Base-by-base conservation (phyloP, 2,888 invertebrate species). In the Lepidochrysops patricia region DNA sequence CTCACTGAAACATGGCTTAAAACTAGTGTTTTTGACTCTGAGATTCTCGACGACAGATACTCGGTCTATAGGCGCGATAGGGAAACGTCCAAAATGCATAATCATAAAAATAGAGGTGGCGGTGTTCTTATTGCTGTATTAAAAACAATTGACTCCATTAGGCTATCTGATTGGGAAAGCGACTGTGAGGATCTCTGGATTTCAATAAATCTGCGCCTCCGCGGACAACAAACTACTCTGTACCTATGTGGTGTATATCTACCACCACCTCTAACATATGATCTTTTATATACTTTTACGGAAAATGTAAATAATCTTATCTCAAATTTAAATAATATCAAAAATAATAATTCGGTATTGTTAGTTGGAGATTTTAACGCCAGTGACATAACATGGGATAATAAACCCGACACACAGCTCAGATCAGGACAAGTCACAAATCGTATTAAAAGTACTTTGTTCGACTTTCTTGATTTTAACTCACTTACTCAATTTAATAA, bases 171-270 rank as follows among this genome's bases (percentile, higher is more conserved):
- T 15, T 34, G 57, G 50, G 50, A 60, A 35, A 57, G 32, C 23
- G 15, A 49, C 15, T 35, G 57, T 4, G 60, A 60, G 5, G 52
- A 60, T 50, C 49, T 60, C 5, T 60, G 60, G 60, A 15, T 60
- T 2, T 52, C 43, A 26, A n/a, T 60, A 23, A 37, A 54, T 54
- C n/a, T 6, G n/a, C 25, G 34, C 6, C 12, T 13, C 7, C 1
- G n/a, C n/a, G 4, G 34, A 19, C 7, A 32, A 2, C 34, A 25
- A 19, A 35, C 34, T 6, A 13, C 23, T 5, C 35, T 57, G 9
- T 23, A 57, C 9, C 5, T 57, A 25, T 57, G 57, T 19, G 57
- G 25, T 25, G 56, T 57, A 34, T 57, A 57, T 25, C 23, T 57
- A 2, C 23, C 57, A 12, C 57, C 35, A 19, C 57, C 57, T 0